phyloP scores from a whole-genome alignment of 2,888 invertebrate genomes.

The Synanthedon formicaeformis region DNA sequence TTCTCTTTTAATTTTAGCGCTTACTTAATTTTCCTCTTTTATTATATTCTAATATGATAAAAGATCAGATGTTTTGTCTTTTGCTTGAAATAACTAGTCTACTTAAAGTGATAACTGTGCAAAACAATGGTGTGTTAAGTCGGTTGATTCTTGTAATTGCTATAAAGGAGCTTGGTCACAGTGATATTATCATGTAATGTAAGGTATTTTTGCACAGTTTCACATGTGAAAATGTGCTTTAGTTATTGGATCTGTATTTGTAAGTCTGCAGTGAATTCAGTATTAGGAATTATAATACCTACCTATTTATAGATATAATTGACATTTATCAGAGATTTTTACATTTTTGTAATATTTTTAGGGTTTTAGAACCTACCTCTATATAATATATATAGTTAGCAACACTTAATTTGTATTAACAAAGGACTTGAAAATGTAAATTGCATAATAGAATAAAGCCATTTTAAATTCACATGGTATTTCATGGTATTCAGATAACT shows the following conservation, averaged over 20 bases:
- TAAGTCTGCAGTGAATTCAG: conserved; percentile 52
- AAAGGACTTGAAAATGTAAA: conserved; percentile 37
- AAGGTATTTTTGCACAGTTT: conserved; percentile 55
- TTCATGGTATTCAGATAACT: conserved; percentile 38
- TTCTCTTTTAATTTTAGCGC: neutral
- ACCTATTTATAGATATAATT: conserved; percentile 33
- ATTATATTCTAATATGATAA: conserved; percentile 4
- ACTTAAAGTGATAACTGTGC: conserved; percentile 55
- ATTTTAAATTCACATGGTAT: conserved; percentile 20
- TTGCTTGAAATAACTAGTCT: conserved; percentile 21
- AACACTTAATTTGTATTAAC: conserved; percentile 42
- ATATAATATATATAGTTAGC: conserved; percentile 35
- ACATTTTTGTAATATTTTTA: conserved; percentile 56
- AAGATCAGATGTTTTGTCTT: conserved; percentile 12
- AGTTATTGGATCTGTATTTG: conserved; percentile 34
- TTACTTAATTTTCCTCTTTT: conserved; percentile 16
- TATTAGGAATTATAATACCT: conserved; percentile 52
- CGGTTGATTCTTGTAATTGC: conserved; percentile 21
- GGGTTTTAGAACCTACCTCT: conserved; percentile 19
- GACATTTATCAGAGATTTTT: conserved; percentile 48
- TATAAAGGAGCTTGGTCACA: conserved; percentile 46
- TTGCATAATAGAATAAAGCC: conserved; percentile 28
- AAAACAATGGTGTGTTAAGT: conserved; percentile 36
- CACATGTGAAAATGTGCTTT: conserved; percentile 45
- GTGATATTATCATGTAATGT: conserved; percentile 52